Conservation (phyloP, 2,888 invertebrate species). For the Anodontia alba region DNA sequence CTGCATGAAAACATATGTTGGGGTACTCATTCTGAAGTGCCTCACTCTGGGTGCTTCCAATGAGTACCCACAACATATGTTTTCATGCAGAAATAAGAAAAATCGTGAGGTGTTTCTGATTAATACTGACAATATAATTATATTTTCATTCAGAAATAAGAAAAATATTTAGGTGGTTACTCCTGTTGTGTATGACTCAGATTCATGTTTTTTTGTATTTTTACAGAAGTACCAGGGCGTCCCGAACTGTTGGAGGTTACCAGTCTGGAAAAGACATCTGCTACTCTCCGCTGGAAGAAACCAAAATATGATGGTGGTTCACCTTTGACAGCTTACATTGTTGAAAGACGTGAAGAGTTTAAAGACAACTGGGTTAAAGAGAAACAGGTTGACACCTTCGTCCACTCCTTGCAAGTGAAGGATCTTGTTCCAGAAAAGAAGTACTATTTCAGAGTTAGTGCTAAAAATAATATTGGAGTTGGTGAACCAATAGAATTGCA, state of each 20-base stretch:
- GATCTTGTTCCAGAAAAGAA: constrained; percentile 80
- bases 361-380: constrained; percentile 68
- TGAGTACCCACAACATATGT: no score
- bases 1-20: no score
- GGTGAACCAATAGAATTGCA: constrained; percentile 73
- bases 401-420: constrained; percentile 59
- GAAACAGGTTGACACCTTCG: constrained; percentile 66
- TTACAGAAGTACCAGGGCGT: constrained; percentile 72
- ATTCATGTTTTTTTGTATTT: no score
- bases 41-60: no score
- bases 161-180: no score
- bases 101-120: no score
- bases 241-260: constrained; percentile 75
- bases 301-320: constrained; percentile 82
- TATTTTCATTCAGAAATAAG: no score
- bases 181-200: no score
- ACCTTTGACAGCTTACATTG: constrained; percentile 73
- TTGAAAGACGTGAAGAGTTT: constrained; percentile 76
- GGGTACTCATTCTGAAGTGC: no score
- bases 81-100: no score
- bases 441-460: constrained; percentile 83
- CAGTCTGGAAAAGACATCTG: constrained; percentile 70
- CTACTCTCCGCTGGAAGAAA: constrained; percentile 81
- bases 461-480: constrained; percentile 80
- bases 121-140: no score